Percentiles rank a stretch among this genome's conserved stretches.
Conservation (phyloP, 2,113 vertebrate species). For the Tychaedon coryphoeus region DNA sequence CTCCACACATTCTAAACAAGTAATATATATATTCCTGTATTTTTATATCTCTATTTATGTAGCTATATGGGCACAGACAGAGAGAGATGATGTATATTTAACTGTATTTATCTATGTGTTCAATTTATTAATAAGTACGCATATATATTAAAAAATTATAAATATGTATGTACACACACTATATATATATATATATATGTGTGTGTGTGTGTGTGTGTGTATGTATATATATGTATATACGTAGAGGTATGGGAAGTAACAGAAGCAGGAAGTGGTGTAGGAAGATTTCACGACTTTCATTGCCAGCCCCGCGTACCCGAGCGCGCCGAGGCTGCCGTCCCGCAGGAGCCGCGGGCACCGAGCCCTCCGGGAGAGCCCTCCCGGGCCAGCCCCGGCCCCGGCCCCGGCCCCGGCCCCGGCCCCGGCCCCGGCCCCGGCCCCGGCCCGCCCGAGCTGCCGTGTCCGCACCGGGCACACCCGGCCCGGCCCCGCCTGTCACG, state of each 20-base stretch:
- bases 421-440: background rate
- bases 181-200: no score
- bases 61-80: background rate
- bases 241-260: background rate
- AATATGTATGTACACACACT: background rate
- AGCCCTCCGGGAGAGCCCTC: background rate
- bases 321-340: background rate
- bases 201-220: no score
- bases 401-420: background rate
- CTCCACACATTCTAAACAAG: background rate
- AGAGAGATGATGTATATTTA: background rate
- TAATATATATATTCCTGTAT: background rate
- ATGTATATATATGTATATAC: background rate
- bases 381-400: background rate
- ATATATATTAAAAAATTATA: background rate
- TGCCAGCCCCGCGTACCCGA: background rate
- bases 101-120: background rate
- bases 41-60: background rate
- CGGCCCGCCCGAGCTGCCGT: background rate
- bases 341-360: background rate
- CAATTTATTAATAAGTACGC: background rate
- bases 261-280: background rate
- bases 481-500: background rate
- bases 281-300: background rate
- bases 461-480: background rate